Evolutionary conservation across 2,888 invertebrate species (phyloP), one percentile per base, ranked within the genome.

Genomic region (Psylliodes chrysocephalus): DNA sequence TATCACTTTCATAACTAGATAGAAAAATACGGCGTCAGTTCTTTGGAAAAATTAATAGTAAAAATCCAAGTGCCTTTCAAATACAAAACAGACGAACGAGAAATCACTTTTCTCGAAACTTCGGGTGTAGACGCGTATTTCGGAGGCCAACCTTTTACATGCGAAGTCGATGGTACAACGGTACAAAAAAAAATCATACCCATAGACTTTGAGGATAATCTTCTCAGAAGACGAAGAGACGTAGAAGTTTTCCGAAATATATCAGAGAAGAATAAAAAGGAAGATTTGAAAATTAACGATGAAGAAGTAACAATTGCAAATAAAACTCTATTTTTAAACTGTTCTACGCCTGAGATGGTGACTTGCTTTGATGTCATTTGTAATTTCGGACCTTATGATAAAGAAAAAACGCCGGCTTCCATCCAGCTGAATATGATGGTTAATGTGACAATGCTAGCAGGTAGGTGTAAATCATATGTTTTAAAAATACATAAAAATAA

Each of bases 11-110:
- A 15, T 38, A 72, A 75, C 55, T 77, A 75, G 74, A 73, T 80
- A 61, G 71, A 71, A 68, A 84, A 83, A 71, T 78, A 80, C 54
- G 84, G 83, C 14, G 69, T 66, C 0, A 84, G 83, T 73, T 79
- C 82, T 5, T 75, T 84, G 3, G 77, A 81, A 10, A 77, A 79
- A 63, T 78, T 81, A 1, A 28, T 63, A 18, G 62, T 84, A 1
- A 71, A 68, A 22, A 68, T 85, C 10, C 67, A 70, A 25, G 71
- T 85, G 19, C 85, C 84, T 0, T 70, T 72, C 33, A 61, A 68
- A 17, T 62, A 77, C 2, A 17, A 54, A 19, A 51, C 63, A 1
- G 25, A 61, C 10, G 52, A 53, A 6, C 60, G 64, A 15, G 25
- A 65, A 15, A 49, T 67, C 2, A 65, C 63, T 12, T 75, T 78